phyloP scores from a whole-genome alignment of 2,888 invertebrate genomes.

The Tuta absoluta region DNA sequence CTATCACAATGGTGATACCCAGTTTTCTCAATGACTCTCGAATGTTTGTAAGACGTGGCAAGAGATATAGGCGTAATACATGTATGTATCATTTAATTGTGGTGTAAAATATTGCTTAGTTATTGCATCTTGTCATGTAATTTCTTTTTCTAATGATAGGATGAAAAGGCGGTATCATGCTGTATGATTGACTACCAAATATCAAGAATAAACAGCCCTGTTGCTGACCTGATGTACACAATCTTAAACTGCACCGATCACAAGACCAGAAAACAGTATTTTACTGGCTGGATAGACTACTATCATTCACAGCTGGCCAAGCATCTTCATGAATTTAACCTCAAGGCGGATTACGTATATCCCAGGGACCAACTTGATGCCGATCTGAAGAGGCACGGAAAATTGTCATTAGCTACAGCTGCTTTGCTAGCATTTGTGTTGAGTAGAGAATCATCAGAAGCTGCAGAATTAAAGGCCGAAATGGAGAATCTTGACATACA shows the following conservation, averaged over 20 bases:
- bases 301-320: conserved; percentile 20
- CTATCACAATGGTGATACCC: no score
- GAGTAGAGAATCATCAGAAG: conserved; percentile 9
- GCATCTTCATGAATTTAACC: conserved; percentile 13
- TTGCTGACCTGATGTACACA: conserved; percentile 37
- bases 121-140: not conserved
- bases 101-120: no score
- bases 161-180: conserved; percentile 29
- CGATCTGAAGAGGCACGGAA: conserved; percentile 31
- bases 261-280: conserved; percentile 26
- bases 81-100: no score
- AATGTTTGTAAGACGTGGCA: no score
- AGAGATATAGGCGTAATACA: no score
- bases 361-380: conserved; percentile 26
- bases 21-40: no score
- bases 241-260: conserved; percentile 41
- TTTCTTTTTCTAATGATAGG: not conserved
- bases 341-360: conserved; percentile 18
- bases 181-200: conserved; percentile 42
- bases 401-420: conserved; percentile 24
- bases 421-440: not conserved
- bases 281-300: conserved; percentile 26
- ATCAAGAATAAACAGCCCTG: conserved; percentile 35
- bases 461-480: conserved; percentile 9
- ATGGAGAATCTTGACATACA: not conserved